Percentiles rank a stretch among this genome's conserved stretches.
These are phyloP conservation scores for Tribolium freemani DNA, from an alignment of 2,888 invertebrate genomes.

Conservation along the genomic window DNA sequence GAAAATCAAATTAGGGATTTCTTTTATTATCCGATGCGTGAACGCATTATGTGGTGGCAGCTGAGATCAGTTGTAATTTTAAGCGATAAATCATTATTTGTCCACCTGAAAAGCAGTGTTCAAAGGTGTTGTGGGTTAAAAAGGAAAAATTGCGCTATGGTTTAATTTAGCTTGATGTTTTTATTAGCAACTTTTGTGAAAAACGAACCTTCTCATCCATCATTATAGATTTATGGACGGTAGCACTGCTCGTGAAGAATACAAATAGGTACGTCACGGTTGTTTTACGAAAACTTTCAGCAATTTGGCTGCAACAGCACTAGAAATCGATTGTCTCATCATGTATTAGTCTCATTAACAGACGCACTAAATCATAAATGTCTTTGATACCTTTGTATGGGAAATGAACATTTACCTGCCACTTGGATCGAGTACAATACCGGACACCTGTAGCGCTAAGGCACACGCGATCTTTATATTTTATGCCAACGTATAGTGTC, in stretches of 20 bases:
- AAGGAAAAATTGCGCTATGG: slow-evolving; percentile 49
- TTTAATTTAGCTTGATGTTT: slow-evolving; percentile 50
- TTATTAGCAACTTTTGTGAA: slow-evolving; percentile 45
- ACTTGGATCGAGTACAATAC: neutral
- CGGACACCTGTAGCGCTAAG: slow-evolving; percentile 55
- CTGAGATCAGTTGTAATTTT: slow-evolving; percentile 16
- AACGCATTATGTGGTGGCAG: neutral
- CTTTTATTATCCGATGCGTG: too few species aligned
- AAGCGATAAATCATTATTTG: slow-evolving; percentile 41
- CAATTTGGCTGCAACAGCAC: too few species aligned
- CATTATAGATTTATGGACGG: slow-evolving; percentile 37
- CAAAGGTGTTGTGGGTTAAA: slow-evolving; percentile 23
- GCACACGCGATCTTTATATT: slow-evolving; percentile 62
- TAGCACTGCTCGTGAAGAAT: slow-evolving; percentile 15
- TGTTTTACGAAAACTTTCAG: neutral
- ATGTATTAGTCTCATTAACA: slow-evolving; percentile 9
- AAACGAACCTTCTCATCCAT: slow-evolving; percentile 37
- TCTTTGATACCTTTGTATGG: slow-evolving; percentile 35
- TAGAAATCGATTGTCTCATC: too few species aligned
- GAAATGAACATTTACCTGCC: slow-evolving; percentile 33
- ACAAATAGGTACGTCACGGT: slow-evolving; percentile 21
- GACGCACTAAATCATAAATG: slow-evolving; percentile 45
- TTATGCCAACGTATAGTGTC: slow-evolving; percentile 50
- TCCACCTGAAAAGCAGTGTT: slow-evolving; percentile 16
- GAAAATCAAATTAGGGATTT: too few species aligned